These are phyloP conservation scores for Noctuana brunneofusca DNA, from an alignment of 2,888 invertebrate species.

Conservation along the genomic window DNA sequence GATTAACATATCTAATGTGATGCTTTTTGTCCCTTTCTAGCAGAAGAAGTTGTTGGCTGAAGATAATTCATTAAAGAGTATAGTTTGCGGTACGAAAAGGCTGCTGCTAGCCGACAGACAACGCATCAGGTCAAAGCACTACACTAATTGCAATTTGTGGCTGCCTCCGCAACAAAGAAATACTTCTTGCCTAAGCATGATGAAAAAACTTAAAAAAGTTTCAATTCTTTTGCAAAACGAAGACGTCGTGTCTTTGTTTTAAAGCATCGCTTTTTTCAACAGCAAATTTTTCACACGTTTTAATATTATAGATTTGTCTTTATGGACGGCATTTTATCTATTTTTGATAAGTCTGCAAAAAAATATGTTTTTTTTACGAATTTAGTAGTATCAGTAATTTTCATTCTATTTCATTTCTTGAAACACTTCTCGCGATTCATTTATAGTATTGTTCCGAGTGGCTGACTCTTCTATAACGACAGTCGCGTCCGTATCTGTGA, in stretches of 20 bases:
- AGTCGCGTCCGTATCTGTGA: slow-evolving; percentile 5
- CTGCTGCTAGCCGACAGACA: slow-evolving; percentile 13
- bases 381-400: background rate
- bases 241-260: too few species aligned
- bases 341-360: too few species aligned
- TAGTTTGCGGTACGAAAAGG: background rate
- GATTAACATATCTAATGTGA: background rate
- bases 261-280: background rate
- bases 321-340: too few species aligned
- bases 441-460: slow-evolving; percentile 27
- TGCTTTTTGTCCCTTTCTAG: background rate
- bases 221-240: slow-evolving; percentile 13
- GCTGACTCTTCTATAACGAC: slow-evolving; percentile 16
- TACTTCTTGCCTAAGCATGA: slow-evolving; percentile 35
- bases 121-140: slow-evolving; percentile 36
- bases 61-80: background rate
- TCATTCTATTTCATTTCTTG: background rate
- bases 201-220: slow-evolving; percentile 31
- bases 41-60: background rate
- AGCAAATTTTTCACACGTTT: slow-evolving; percentile 12
- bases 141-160: slow-evolving; percentile 49
- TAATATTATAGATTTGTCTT: slow-evolving; percentile 4
- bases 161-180: slow-evolving; percentile 44
- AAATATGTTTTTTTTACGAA: too few species aligned
- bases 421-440: slow-evolving; percentile 19